Base-by-base conservation (phyloP, 2,888 invertebrate species). In the Clunio marinus region DNA sequence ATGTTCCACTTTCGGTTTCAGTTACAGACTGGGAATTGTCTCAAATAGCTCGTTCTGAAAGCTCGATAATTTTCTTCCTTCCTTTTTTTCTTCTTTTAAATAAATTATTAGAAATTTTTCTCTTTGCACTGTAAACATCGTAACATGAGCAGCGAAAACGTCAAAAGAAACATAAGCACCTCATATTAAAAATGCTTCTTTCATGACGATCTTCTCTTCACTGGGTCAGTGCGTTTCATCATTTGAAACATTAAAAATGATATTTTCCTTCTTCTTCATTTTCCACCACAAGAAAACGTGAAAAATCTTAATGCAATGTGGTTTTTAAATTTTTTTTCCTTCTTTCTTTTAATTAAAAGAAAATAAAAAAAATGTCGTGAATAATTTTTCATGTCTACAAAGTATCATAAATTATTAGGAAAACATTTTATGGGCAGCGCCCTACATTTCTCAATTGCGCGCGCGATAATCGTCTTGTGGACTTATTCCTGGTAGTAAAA, bases 1-100 rank as follows among this genome's bases (percentile, higher is more conserved):
- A 5, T 17, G 62, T 27, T 37, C 62, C 17, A 62, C 62, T 62
- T 62, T 62, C 62, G 22, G 15, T 62, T 62, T 62, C 62, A 41
- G 10, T 35, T 10, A 13, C 8, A 57, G 10, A 32, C 10, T 32
- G 4, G 32, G n/a, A n/a, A n/a, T n/a, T n/a, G n/a, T n/a, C n/a
- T n/a, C n/a, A n/a, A n/a, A n/a, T n/a, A n/a, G n/a, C n/a, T n/a
- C n/a, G n/a, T n/a, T n/a, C n/a, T n/a, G n/a, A n/a, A n/a, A n/a
- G n/a, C n/a, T n/a, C n/a, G n/a, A n/a, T n/a, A n/a, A n/a, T n/a
- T n/a, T n/a, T n/a, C n/a, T n/a, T n/a, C n/a, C n/a, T n/a, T n/a
- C n/a, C n/a, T n/a, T n/a, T n/a, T n/a, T n/a, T n/a, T n/a, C n/a
- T n/a, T n/a, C n/a, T n/a, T n/a, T n/a, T n/a, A n/a, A n/a, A n/a